Percentiles rank a stretch among this genome's conserved stretches.
Conservation (phyloP, 2,888 invertebrate species). For the Poecilobothrus nobilitatus region DNA sequence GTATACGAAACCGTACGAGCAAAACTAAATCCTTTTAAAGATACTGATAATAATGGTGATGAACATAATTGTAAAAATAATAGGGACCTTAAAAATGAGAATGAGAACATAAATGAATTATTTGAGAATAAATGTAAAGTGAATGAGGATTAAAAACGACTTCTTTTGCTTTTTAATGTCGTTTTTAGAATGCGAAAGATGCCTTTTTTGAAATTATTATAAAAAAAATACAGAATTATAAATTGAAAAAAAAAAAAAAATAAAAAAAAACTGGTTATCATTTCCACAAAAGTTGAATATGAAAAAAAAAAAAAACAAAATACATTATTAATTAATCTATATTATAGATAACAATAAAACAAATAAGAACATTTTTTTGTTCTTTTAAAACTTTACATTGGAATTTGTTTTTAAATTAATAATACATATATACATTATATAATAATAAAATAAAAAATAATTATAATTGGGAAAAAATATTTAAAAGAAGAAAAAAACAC, state of each 20-base stretch:
- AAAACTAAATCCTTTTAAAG: constrained; percentile 53
- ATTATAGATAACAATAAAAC: constrained; percentile 6
- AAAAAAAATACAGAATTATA: not conserved
- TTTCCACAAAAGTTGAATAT: constrained; percentile 3
- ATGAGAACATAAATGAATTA: not conserved
- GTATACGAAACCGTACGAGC: constrained; percentile 73
- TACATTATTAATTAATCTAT: not conserved
- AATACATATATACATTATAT: not conserved
- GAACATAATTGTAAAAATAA: constrained; percentile 4
- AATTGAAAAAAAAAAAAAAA: not conserved
- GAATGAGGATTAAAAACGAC: not conserved
- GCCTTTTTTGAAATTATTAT: constrained; percentile 3
- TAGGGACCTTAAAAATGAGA: not conserved
- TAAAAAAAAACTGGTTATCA: constrained; percentile 2
- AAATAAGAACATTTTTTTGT: constrained; percentile 2
- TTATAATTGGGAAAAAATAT: not conserved
- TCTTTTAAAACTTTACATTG: constrained; percentile 4
- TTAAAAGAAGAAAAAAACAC: not conserved
- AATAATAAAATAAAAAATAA: not conserved
- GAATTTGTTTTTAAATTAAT: constrained; percentile 3
- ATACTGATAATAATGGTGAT: not conserved
- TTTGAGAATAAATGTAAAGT: constrained; percentile 4
- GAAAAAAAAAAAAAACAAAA: not conserved
- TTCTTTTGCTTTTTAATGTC: constrained; percentile 1
- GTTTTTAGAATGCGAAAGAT: constrained; percentile 4